These are phyloP conservation scores for Ceratitis capitata DNA, from an alignment of 1,140 invertebrate species.

Conservation along the genomic window DNA sequence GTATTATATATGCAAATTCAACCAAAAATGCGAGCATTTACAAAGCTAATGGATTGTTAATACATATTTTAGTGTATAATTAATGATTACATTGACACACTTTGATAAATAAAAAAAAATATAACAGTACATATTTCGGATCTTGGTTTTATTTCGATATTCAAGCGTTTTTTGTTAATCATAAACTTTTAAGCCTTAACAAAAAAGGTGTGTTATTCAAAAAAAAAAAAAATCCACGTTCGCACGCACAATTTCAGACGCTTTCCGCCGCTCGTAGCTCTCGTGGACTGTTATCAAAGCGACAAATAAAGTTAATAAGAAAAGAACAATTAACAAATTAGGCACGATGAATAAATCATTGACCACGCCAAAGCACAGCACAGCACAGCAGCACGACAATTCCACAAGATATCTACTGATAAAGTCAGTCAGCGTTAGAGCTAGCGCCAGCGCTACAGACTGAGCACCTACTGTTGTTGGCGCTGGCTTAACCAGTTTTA, in stretches of 20 bases:
- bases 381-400: background rate
- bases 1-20: no score
- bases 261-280: no score
- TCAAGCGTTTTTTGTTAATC: no score
- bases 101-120: background rate
- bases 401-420: background rate
- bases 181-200: no score
- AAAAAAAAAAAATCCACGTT: no score
- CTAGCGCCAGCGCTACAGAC: background rate
- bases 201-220: no score
- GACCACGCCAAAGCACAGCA: background rate
- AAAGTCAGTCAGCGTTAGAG: no score
- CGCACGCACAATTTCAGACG: no score
- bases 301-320: background rate
- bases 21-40: background rate
- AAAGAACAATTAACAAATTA: background rate
- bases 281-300: background rate
- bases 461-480: background rate
- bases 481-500: conserved; percentile 7
- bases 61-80: background rate
- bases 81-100: background rate
- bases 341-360: conserved; percentile 2
- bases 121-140: background rate
- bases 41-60: background rate
- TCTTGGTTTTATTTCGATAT: no score